phyloP scores from a whole-genome alignment of 2,797 vertebrate genomes.

The Catamblyrhynchus diadema region DNA sequence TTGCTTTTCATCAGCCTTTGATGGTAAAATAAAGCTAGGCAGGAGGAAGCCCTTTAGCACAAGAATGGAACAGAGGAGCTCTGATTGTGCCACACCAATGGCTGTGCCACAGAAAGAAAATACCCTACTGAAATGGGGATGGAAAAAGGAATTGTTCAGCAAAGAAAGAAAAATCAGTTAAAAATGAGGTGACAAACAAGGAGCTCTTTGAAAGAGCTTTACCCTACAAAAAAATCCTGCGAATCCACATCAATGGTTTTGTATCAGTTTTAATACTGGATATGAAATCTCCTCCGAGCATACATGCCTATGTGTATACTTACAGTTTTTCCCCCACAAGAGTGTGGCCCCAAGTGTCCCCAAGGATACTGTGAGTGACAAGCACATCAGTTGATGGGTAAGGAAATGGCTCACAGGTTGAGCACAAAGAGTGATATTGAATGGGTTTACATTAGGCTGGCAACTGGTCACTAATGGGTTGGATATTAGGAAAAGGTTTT shows the following conservation, averaged over 20 bases:
- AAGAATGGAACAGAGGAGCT: constrained; percentile 5
- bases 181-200: neutral
- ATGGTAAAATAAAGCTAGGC: constrained; percentile 12
- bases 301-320: neutral
- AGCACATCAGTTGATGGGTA: neutral
- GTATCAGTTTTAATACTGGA: neutral
- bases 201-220: neutral
- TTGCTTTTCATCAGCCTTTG: neutral
- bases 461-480: neutral
- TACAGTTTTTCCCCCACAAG: neutral
- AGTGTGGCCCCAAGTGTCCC: neutral
- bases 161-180: neutral
- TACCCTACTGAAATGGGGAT: neutral
- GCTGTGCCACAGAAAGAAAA: neutral
- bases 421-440: neutral
- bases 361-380: neutral
- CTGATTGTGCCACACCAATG: neutral
- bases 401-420: neutral
- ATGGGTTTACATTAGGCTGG: neutral
- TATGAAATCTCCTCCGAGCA: neutral
- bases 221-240: neutral
- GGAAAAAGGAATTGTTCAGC: neutral
- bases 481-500: neutral
- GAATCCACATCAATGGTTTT: neutral
- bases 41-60: constrained; percentile 4